phyloP scores from a whole-genome alignment of 2,797 vertebrate species.

The Pygocentrus nattereri region DNA sequence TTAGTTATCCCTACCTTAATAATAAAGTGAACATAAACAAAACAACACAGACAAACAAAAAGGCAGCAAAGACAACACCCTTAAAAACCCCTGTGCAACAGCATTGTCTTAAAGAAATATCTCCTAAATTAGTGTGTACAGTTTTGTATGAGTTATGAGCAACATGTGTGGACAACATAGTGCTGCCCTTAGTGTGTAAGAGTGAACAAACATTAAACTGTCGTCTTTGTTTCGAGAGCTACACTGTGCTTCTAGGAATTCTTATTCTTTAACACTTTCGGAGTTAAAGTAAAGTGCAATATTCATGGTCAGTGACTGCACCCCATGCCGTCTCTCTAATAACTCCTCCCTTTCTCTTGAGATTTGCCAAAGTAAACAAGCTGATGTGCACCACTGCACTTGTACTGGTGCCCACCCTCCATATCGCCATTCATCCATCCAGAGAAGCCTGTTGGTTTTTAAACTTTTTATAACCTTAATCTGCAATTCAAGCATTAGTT shows the following conservation, averaged over 20 bases:
- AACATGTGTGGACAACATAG: neutral
- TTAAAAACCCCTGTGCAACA: neutral
- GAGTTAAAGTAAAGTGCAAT: neutral
- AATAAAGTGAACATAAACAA: neutral
- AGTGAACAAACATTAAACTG: neutral
- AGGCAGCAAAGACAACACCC: no score
- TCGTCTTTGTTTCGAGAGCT: no score
- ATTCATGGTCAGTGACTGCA: neutral
- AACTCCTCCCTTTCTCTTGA: conserved; percentile 20
- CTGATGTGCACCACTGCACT: neutral
- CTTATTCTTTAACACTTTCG: no score
- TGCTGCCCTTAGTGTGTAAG: neutral
- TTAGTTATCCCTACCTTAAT: neutral
- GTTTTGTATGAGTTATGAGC: neutral
- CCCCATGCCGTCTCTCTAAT: neutral
- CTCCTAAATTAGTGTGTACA: neutral
- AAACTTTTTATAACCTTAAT: neutral
- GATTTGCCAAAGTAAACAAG: neutral
- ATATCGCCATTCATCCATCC: neutral
- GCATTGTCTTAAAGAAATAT: neutral
- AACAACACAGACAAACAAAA: neutral
- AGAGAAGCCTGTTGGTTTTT: neutral
- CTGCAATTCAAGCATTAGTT: neutral
- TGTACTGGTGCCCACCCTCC: conserved; percentile 4
- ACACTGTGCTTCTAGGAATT: no score